Conservation (phyloP, 2,797 vertebrate species). For the Centropyge bicolor region DNA sequence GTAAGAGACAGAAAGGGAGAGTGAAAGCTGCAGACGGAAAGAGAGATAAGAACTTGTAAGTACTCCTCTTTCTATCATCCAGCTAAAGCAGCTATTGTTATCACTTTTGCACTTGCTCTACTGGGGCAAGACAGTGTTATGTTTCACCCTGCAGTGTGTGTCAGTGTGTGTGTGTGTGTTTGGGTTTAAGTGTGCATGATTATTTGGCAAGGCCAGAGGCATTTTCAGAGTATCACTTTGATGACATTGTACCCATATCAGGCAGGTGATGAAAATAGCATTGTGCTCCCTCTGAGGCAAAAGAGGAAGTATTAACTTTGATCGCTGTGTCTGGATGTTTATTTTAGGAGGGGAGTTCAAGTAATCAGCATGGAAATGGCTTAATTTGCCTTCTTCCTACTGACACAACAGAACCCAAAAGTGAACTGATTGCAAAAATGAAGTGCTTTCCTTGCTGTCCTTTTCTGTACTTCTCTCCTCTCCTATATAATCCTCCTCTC, state of each 20-base stretch:
- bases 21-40: constrained; percentile 57
- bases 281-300: constrained; percentile 27
- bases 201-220: constrained; percentile 40
- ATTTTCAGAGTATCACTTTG: constrained; percentile 38
- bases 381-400: constrained; percentile 8
- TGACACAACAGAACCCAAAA: background rate
- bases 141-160: constrained; percentile 36
- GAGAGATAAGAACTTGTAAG: constrained; percentile 74
- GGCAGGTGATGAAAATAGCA: constrained; percentile 51
- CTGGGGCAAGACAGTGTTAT: constrained; percentile 28
- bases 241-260: constrained; percentile 34
- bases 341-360: constrained; percentile 43
- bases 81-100: constrained; percentile 52
- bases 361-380: constrained; percentile 31
- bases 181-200: constrained; percentile 32
- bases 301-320: constrained; percentile 25
- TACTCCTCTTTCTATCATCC: constrained; percentile 69
- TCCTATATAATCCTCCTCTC: background rate
- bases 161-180: background rate
- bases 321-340: constrained; percentile 38
- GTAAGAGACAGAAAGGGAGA: constrained; percentile 58
- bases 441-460: constrained; percentile 4
- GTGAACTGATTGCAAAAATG: background rate
- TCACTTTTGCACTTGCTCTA: constrained; percentile 49
- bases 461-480: background rate